Conservation (phyloP, 1,140 invertebrate species). For the Philaenus spumarius region DNA sequence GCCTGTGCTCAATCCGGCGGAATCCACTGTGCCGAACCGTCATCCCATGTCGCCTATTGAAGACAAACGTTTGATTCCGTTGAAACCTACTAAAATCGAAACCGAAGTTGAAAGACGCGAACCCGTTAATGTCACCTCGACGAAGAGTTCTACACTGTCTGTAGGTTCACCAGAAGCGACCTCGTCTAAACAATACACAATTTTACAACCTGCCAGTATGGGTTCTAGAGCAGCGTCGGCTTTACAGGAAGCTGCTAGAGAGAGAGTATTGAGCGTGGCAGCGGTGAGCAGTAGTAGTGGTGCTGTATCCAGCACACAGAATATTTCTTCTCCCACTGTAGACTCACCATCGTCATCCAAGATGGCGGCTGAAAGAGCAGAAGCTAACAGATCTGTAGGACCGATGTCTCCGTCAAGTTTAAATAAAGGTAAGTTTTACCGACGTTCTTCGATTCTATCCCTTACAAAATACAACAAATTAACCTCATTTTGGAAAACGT, state of each 20-base stretch:
- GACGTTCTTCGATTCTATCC: no score
- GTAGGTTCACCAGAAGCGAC: conserved; percentile 46
- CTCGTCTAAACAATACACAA: conserved; percentile 66
- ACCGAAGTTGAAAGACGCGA: conserved; percentile 39
- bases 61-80: conserved; percentile 32
- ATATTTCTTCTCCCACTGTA: background rate
- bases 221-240: conserved; percentile 69
- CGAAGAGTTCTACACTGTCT: conserved; percentile 22
- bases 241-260: conserved; percentile 62
- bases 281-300: conserved; percentile 49
- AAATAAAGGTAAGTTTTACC: conserved; percentile 58
- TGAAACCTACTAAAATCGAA: conserved; percentile 37
- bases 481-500: no score
- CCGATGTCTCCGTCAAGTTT: conserved; percentile 65
- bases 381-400: conserved; percentile 33
- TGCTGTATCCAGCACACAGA: background rate
- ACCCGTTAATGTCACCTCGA: conserved; percentile 14
- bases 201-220: conserved; percentile 68
- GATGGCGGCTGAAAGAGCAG: conserved; percentile 36
- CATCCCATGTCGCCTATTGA: background rate
- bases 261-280: conserved; percentile 55
- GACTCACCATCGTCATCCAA: conserved; percentile 10
- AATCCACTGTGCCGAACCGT: conserved; percentile 35
- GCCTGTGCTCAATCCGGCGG: conserved; percentile 35
- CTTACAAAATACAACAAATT: no score